Evolutionary conservation across 2,888 invertebrate genomes (phyloP).

Genomic region (Portevinia maculata): DNA sequence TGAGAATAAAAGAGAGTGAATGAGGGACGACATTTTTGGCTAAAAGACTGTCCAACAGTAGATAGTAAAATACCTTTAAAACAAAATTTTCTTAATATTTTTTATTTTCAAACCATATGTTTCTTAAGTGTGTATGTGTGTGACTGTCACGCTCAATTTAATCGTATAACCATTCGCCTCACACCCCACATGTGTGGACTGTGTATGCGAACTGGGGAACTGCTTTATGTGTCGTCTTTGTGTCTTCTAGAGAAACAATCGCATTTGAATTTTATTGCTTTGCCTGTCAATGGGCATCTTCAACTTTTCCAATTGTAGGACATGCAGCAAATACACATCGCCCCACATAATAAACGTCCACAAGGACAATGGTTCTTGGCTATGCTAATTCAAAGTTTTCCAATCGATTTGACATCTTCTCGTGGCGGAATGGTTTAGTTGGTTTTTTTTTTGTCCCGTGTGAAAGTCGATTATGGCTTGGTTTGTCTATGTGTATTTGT

Average conservation of each 20-base stretch:
- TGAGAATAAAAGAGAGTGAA: slow-evolving; percentile 51
- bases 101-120: slow-evolving; percentile 3
- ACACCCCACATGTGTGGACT: slow-evolving; percentile 1
- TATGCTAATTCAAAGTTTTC: slow-evolving; percentile 71
- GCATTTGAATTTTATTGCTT: slow-evolving; percentile 82
- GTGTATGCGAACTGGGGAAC: slow-evolving; percentile 5
- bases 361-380: slow-evolving; percentile 70
- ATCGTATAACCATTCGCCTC: background rate
- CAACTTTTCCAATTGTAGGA: slow-evolving; percentile 73
- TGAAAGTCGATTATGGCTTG: slow-evolving; percentile 52
- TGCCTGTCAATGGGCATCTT: slow-evolving; percentile 78
- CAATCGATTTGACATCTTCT: slow-evolving; percentile 69
- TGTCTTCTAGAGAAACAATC: slow-evolving; percentile 76
- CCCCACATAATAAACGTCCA: slow-evolving; percentile 8
- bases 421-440: slow-evolving; percentile 17
- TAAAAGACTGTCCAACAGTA: slow-evolving; percentile 54
- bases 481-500: slow-evolving; percentile 10
- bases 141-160: slow-evolving; percentile 32
- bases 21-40: slow-evolving; percentile 71
- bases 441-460: slow-evolving; percentile 4
- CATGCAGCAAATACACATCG: slow-evolving; percentile 35
- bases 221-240: slow-evolving; percentile 71
- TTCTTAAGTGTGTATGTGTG: slow-evolving; percentile 1
- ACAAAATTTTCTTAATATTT: slow-evolving; percentile 45
- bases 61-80: slow-evolving; percentile 39